Evolutionary conservation across 2,888 invertebrate species (phyloP).

Genomic region (Encarsia formosa): DNA sequence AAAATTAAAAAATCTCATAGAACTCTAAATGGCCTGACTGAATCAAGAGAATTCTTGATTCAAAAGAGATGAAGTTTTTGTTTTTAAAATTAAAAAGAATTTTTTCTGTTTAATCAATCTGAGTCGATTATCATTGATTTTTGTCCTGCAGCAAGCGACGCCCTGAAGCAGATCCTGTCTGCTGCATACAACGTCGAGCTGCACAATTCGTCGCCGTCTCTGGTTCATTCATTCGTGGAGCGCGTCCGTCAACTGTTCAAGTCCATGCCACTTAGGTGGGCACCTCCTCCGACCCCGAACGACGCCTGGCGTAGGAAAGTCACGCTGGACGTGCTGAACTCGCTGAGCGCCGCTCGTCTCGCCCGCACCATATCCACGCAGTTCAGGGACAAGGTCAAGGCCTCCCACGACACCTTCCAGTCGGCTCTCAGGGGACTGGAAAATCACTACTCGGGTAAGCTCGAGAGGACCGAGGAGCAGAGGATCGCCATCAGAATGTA

Average conservation of each 20-base stretch:
- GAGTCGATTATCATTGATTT: too few species aligned
- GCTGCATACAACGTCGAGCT: conserved; percentile 76
- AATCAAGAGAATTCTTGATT: too few species aligned
- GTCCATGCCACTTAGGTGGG: conserved; percentile 61
- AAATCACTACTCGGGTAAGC: conserved; percentile 64
- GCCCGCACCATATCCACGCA: conserved; percentile 69
- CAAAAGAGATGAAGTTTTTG: too few species aligned
- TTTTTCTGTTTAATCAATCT: too few species aligned
- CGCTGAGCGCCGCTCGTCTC: conserved; percentile 66
- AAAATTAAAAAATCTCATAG: too few species aligned
- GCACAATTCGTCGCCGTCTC: conserved; percentile 62
- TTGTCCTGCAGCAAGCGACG: conserved; percentile 61
- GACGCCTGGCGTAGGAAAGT: conserved; percentile 68
- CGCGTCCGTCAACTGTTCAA: conserved; percentile 64
- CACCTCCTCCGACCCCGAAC: conserved; percentile 53
- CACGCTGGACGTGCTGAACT: conserved; percentile 66
- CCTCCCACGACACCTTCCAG: conserved; percentile 75
- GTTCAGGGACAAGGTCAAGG: conserved; percentile 71
- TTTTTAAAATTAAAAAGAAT: too few species aligned
- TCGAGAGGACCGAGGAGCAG: conserved; percentile 78
- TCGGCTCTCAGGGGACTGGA: conserved; percentile 69
- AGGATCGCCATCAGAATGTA: conserved; percentile 71
- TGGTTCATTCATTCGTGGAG: conserved; percentile 63
- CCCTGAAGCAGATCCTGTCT: conserved; percentile 68
- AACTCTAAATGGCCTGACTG: too few species aligned